Evolutionary conservation across 2,797 vertebrate species (phyloP), one percentile per base, ranked within the genome.

Genomic region (Enteromius viviparus): DNA sequence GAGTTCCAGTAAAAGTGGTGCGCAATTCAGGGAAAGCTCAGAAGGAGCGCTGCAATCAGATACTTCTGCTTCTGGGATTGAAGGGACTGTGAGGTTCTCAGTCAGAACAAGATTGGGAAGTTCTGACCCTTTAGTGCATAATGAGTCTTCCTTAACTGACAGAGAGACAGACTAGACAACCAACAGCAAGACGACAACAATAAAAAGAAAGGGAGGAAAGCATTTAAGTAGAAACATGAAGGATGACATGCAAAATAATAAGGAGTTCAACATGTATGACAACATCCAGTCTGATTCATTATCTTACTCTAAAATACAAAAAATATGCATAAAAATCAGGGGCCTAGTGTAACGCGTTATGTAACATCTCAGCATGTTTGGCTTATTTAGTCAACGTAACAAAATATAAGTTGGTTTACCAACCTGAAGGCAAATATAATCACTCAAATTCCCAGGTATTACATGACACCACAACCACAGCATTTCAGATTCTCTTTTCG

Each of bases 131-230:
- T 81, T 65, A 49, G 49, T 90, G 53, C 55, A 86, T 58, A 91
- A 84, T 9, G 90, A 87, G 58, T 96, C 95, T 89, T 94, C 93
- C 91, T 91, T 93, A 89, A 95, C 84, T 86, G 93, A 95, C 87
- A 95, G 94, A 89, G 96, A 96, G 89, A 92, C 95, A 80, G 96
- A 96, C 97, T 98, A 92, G 89, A 85, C 81, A n/a, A 82, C 71
- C 32, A 85, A 55, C 53, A 84, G 76, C 76, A 85, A 80, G 85
- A 86, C 82, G 19, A 84, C 45, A 85, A 75, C 76, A 74, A 62
- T 40, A 79, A 58, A 76, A 49, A 49, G 53, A 62, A 83, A 83
- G 47, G 40, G 70, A 32, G 49, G 77, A 77, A 75, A 78, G n/a
- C 40, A 77, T 58, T 70, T 32, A 34, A 81, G 69, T 60, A 23